phyloP scores from a whole-genome alignment of 2,797 vertebrate species.

The Clarias fuscus region DNA sequence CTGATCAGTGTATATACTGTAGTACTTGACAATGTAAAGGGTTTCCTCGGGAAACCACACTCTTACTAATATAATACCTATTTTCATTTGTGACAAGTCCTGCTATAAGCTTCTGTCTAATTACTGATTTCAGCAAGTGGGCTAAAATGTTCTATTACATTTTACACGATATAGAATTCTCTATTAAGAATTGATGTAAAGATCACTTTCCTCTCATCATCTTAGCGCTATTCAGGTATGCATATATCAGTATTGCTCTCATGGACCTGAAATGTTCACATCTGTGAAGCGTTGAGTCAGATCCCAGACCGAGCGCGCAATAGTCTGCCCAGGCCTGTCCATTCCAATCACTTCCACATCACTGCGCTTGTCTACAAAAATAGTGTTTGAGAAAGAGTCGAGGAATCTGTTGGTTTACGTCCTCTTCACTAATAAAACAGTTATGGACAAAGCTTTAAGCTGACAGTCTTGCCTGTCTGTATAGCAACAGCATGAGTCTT shows the following conservation, averaged over 20 bases:
- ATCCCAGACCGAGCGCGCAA: conserved; percentile 14
- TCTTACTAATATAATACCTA: neutral
- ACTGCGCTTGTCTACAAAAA: neutral
- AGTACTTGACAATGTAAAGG: neutral
- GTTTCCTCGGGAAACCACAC: neutral
- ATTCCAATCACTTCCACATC: conserved; percentile 28
- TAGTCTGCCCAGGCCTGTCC: conserved; percentile 25
- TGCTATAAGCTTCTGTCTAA: neutral
- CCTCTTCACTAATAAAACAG: neutral
- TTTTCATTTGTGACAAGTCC: neutral
- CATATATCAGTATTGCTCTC: neutral
- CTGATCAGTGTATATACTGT: too few relatives aligned
- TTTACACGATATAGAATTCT: neutral
- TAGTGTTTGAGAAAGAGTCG: too few relatives aligned
- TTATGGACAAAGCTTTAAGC: neutral
- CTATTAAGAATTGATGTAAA: neutral
- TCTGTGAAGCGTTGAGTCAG: conserved; percentile 23
- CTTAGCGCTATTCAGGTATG: neutral
- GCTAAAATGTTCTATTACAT: neutral
- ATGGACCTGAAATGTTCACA: conserved; percentile 18
- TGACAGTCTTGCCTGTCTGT: neutral
- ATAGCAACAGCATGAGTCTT: neutral
- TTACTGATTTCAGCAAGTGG: neutral
- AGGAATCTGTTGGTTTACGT: neutral
- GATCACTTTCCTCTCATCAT: neutral